Conservation (phyloP, 35 echinoderm and acorn worm species). For the Heliocidaris tuberculata region DNA sequence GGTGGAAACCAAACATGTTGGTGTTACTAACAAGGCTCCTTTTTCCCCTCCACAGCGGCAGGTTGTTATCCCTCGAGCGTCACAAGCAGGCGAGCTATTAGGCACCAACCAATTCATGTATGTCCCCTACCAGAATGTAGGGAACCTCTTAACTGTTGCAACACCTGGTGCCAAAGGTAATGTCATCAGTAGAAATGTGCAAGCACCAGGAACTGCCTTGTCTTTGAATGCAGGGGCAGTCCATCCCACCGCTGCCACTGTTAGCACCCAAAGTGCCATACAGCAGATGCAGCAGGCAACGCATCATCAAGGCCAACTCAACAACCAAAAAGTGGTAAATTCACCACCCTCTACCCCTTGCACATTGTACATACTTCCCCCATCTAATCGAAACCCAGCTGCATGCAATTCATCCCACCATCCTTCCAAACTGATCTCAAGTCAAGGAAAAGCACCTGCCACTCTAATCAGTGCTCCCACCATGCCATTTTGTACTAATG, state of each 20-base stretch:
- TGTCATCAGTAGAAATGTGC: neutral
- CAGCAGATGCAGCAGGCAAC: neutral
- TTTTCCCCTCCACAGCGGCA: neutral
- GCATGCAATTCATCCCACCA: neutral
- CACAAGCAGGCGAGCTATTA: neutral
- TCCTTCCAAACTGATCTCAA: neutral
- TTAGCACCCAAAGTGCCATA: neutral
- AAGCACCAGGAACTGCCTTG: neutral
- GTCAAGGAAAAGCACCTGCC: neutral
- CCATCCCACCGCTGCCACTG: conserved; percentile 17
- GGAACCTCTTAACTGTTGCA: neutral
- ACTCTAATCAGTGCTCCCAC: neutral
- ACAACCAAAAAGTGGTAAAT: neutral
- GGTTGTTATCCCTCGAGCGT: neutral
- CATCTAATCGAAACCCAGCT: neutral
- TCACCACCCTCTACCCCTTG: neutral
- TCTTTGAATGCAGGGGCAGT: neutral
- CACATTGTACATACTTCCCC: neutral
- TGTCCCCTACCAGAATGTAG: neutral
- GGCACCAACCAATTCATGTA: neutral
- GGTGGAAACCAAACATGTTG: conserved; percentile 18
- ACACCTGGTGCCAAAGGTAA: neutral
- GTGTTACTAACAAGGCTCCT: neutral
- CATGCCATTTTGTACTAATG: neutral
- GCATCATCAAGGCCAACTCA: neutral